phyloP scores from a whole-genome alignment of 1,140 invertebrate genomes.

The Drosophila setifemur region DNA sequence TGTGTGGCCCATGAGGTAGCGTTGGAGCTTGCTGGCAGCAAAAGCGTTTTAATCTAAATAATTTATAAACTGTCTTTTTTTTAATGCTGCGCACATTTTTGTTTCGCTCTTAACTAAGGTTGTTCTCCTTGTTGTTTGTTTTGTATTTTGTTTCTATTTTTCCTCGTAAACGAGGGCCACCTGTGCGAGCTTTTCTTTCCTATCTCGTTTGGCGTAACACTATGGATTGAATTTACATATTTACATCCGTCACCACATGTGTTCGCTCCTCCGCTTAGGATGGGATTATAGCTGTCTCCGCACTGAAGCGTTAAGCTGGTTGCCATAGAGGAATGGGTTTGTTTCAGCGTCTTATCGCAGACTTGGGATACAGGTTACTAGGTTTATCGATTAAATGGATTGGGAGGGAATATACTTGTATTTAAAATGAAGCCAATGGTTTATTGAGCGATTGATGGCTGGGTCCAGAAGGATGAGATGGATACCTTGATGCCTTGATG shows the following conservation, averaged over 20 bases:
- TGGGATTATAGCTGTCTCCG: conserved; percentile 38
- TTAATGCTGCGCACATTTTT: background rate
- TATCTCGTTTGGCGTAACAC: conserved; percentile 11
- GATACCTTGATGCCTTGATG: background rate
- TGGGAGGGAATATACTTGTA: conserved; percentile 26
- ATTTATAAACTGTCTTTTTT: conserved; percentile 66
- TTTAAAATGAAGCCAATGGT: conserved; percentile 44
- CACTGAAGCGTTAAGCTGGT: conserved; percentile 57
- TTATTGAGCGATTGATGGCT: conserved; percentile 46
- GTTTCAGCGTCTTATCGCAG: conserved; percentile 25
- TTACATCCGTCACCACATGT: conserved; percentile 41
- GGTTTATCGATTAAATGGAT: conserved; percentile 50
- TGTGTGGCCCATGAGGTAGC: background rate
- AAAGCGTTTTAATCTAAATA: conserved; percentile 62
- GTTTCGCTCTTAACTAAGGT: background rate
- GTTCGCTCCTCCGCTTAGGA: conserved; percentile 1
- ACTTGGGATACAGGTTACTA: background rate
- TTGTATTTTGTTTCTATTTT: conserved; percentile 32
- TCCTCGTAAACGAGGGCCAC: conserved; percentile 6
- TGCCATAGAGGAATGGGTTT: conserved; percentile 17
- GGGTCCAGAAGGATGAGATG: background rate
- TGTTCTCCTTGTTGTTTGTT: background rate
- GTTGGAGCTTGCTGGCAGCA: conserved; percentile 2
- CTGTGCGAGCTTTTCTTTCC: conserved; percentile 27
- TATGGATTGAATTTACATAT: conserved; percentile 72